Conservation (phyloP, 2,888 invertebrate genomes). For the Rotaria macrura region DNA sequence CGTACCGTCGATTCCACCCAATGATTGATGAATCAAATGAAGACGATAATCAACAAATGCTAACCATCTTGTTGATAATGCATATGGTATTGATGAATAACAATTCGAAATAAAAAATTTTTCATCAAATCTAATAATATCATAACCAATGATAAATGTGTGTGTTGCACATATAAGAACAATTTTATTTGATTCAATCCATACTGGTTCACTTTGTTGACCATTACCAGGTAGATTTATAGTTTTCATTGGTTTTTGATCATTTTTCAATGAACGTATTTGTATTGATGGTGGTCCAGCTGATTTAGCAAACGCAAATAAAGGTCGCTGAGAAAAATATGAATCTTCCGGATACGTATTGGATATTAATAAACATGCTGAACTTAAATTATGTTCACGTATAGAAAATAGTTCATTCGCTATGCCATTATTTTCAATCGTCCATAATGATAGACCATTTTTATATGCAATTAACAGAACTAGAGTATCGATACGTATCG, state of each 20-base stretch:
- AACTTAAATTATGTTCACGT: slow-evolving; percentile 1
- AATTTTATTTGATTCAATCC: background rate
- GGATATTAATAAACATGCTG: background rate
- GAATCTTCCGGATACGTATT: background rate
- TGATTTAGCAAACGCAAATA: slow-evolving; percentile 19
- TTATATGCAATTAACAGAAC: slow-evolving; percentile 18
- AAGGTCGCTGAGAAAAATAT: background rate
- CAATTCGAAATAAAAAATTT: background rate
- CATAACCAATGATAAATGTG: slow-evolving; percentile 16
- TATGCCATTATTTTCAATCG: slow-evolving; percentile 6
- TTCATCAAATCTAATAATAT: background rate
- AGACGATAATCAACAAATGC: slow-evolving; percentile 33
- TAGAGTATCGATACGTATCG: background rate
- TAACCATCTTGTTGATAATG: slow-evolving; percentile 28
- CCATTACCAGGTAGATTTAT: background rate
- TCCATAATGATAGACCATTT: slow-evolving; percentile 2
- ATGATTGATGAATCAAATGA: background rate
- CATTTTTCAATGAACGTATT: background rate
- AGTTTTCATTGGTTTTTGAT: background rate
- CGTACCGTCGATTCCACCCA: slow-evolving; percentile 15
- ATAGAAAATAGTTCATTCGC: slow-evolving; percentile 15
- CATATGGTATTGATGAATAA: background rate
- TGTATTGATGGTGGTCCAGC: background rate
- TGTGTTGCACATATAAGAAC: background rate
- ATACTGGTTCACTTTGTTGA: background rate